phyloP scores from a whole-genome alignment of 1,140 invertebrate genomes.

The Atta cephalotes region DNA sequence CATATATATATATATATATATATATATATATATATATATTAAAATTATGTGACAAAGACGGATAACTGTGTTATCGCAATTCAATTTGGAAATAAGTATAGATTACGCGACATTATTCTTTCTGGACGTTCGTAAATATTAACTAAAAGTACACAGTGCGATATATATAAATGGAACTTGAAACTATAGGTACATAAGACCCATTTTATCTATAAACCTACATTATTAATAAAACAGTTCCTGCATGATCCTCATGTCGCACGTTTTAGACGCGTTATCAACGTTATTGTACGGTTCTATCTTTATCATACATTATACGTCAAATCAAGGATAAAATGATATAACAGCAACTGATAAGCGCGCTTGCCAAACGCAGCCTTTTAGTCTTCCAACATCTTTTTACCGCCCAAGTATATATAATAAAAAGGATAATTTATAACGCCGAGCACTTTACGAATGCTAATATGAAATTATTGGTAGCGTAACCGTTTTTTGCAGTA shows the following conservation, averaged over 20 bases:
- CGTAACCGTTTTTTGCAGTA: not conserved
- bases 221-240: conserved; percentile 38
- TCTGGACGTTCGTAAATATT: not conserved
- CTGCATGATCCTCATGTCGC: not conserved
- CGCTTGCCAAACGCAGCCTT: no score
- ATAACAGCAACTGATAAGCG: no score
- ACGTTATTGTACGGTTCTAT: no score
- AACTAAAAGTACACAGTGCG: not conserved
- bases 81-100: conserved; percentile 9
- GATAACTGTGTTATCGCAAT: not conserved
- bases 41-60: not conserved
- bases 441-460: not conserved
- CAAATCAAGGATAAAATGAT: no score
- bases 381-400: not conserved
- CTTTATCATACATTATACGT: no score
- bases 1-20: no score
- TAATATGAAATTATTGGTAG: not conserved
- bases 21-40: not conserved
- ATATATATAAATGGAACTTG: conserved; percentile 33
- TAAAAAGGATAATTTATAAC: conserved; percentile 16
- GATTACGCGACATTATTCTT: not conserved
- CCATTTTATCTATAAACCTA: conserved; percentile 5
- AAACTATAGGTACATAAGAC: not conserved
- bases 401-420: not conserved
- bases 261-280: not conserved